Conservation (phyloP, 2,888 invertebrate genomes). For the Eurytoma californica region DNA sequence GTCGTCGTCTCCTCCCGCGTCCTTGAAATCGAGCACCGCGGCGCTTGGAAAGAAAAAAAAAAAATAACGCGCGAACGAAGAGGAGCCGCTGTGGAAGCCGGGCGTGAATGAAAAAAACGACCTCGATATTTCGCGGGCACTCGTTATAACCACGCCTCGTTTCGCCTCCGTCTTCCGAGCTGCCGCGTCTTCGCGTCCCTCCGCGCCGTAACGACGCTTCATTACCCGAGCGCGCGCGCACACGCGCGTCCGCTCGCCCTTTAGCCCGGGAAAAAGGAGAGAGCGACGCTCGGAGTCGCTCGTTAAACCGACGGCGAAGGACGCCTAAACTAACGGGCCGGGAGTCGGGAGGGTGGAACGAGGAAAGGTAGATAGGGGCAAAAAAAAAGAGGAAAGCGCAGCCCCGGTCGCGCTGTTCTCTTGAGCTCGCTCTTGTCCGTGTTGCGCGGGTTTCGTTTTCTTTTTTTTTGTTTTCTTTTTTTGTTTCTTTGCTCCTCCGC, state of each 20-base stretch:
- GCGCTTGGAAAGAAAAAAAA: not conserved
- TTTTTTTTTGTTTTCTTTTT: not conserved
- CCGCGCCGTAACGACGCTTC: slow-evolving; percentile 19
- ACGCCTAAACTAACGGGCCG: slow-evolving; percentile 3
- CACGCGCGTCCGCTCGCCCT: slow-evolving; percentile 1
- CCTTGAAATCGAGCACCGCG: too few relatives aligned
- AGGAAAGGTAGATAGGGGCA: not conserved
- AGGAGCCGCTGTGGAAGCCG: not conserved
- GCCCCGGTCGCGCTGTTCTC: not conserved
- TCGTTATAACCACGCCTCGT: slow-evolving; percentile 13
- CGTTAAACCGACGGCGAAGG: slow-evolving; percentile 46
- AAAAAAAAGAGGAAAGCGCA: slow-evolving; percentile 25
- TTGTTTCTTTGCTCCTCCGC: not conserved
- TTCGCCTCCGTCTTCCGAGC: not conserved
- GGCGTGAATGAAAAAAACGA: not conserved
- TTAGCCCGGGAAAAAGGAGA: not conserved
- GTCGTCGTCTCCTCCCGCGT: not conserved
- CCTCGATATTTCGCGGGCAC: slow-evolving; percentile 20
- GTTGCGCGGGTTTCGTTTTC: not conserved
- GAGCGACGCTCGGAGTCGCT: slow-evolving; percentile 18
- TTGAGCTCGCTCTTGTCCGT: slow-evolving; percentile 13
- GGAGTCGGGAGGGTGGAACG: not conserved
- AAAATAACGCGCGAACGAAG: too few relatives aligned
- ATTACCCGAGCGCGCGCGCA: not conserved
- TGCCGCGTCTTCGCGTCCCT: not conserved